phyloP scores from a whole-genome alignment of 2,113 vertebrate genomes.

The Pollachius pollachius region DNA sequence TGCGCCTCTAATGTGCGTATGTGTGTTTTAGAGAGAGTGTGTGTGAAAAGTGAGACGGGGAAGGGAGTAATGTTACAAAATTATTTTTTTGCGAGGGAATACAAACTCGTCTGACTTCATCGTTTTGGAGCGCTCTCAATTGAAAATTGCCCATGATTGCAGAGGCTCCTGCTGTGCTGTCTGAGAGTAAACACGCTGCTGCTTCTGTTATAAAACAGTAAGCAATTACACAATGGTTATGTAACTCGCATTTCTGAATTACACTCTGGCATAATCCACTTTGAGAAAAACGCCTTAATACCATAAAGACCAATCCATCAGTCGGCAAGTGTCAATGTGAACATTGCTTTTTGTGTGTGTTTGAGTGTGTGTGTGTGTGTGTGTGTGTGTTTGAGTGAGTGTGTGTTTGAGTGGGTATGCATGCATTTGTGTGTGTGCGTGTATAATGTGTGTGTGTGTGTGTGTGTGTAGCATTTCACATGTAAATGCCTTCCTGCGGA shows the following conservation, averaged over 20 bases:
- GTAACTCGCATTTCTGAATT: conserved; percentile 24
- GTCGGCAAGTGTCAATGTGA: conserved; percentile 1
- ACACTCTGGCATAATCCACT: not conserved
- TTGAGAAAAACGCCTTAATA: not conserved
- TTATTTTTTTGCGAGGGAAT: not conserved
- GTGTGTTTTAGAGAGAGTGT: conserved; percentile 32
- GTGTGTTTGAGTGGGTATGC: conserved; percentile 31
- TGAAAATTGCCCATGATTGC: conserved; percentile 27
- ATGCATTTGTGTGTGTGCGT: not conserved
- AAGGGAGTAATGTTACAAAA: not conserved
- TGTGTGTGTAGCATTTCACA: not conserved
- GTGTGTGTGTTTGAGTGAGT: not conserved
- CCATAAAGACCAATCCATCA: too few species aligned
- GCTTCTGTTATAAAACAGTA: not conserved
- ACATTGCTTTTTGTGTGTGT: not conserved
- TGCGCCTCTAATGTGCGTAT: not conserved
- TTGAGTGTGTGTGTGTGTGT: not conserved
- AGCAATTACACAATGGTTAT: conserved; percentile 21
- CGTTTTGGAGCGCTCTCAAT: conserved; percentile 19
- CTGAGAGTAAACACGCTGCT: conserved; percentile 15
- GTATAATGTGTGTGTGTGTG: not conserved
- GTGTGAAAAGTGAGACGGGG: conserved; percentile 17
- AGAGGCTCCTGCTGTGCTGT: conserved; percentile 19
- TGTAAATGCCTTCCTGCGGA: conserved; percentile 4
- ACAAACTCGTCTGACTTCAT: not conserved